These are phyloP conservation scores for Clarias laeviceps DNA, from an alignment of 2,797 vertebrate genomes.

Conservation along the genomic window DNA sequence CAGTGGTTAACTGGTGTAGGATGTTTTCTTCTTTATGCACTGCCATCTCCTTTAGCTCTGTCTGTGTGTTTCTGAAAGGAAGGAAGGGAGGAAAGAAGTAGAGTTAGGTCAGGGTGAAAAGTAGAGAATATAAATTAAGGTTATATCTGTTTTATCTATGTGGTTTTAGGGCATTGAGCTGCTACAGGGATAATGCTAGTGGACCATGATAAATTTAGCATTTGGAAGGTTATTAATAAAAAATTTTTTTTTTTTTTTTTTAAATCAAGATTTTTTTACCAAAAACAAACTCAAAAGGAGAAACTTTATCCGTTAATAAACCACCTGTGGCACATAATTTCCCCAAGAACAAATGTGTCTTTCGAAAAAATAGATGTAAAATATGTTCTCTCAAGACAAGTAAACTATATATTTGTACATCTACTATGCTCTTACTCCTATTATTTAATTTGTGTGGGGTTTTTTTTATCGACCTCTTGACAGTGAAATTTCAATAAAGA, in stretches of 20 bases:
- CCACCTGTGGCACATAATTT: conserved; percentile 66
- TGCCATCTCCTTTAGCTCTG: conserved; percentile 49
- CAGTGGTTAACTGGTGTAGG: conserved; percentile 28
- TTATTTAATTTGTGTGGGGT: conserved; percentile 21
- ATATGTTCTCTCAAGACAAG: conserved; percentile 56
- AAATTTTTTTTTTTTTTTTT: too few relatives aligned
- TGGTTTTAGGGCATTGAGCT: conserved; percentile 24
- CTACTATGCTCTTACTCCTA: conserved; percentile 26
- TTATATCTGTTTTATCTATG: not conserved
- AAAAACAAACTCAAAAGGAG: conserved; percentile 57
- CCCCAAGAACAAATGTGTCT: conserved; percentile 71
- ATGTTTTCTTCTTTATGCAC: conserved; percentile 34
- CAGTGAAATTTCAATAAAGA: conserved; percentile 54
- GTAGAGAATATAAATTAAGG: not conserved
- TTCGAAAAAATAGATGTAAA: conserved; percentile 61
- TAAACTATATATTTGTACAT: conserved; percentile 40
- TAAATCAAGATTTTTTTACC: too few relatives aligned
- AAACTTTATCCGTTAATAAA: conserved; percentile 74
- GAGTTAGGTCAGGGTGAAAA: conserved; percentile 22
- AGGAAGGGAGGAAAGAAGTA: conserved; percentile 19
- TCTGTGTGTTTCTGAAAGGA: conserved; percentile 42
- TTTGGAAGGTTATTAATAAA: not conserved
- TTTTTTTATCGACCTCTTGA: conserved; percentile 61
- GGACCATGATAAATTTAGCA: not conserved
- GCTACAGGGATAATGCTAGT: not conserved